Percentiles rank a stretch among this genome's conserved stretches.
phyloP scores from a whole-genome alignment of 2,888 invertebrate species.

The Sarcophaga subvicina region DNA sequence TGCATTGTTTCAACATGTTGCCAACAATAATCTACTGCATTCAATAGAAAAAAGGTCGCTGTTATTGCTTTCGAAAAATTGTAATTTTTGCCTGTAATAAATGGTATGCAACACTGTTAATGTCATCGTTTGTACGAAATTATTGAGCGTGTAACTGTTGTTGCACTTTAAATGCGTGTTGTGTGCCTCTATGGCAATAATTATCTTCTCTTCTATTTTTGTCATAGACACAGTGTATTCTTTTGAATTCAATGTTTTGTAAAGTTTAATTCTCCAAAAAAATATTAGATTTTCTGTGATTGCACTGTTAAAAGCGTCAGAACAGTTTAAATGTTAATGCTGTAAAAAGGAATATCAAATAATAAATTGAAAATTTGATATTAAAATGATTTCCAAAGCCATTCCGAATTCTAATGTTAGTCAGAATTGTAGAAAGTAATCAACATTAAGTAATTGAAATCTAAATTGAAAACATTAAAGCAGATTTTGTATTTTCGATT shows the following conservation, averaged over 20 bases:
- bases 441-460: too few species aligned
- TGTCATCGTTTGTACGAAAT: background rate
- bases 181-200: conserved; percentile 55
- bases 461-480: too few species aligned
- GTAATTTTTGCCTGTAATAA: conserved; percentile 30
- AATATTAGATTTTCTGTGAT: conserved; percentile 36
- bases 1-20: conserved; percentile 54
- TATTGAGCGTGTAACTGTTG: background rate
- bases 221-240: conserved; percentile 10
- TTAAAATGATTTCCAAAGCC: too few species aligned
- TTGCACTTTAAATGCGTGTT: conserved; percentile 51
- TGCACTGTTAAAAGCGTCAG: too few species aligned
- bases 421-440: too few species aligned
- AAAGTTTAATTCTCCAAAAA: conserved; percentile 38
- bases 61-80: background rate
- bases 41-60: background rate
- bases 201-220: background rate
- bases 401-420: too few species aligned
- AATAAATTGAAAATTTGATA: too few species aligned
- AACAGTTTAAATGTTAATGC: too few species aligned
- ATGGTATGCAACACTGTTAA: conserved; percentile 33
- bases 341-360: too few species aligned
- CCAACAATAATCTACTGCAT: conserved; percentile 28
- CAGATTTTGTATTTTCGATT: too few species aligned
- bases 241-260: conserved; percentile 36